These are phyloP conservation scores for Holacanthus passer DNA, from an alignment of 2,113 vertebrate genomes.

Conservation along the genomic window DNA sequence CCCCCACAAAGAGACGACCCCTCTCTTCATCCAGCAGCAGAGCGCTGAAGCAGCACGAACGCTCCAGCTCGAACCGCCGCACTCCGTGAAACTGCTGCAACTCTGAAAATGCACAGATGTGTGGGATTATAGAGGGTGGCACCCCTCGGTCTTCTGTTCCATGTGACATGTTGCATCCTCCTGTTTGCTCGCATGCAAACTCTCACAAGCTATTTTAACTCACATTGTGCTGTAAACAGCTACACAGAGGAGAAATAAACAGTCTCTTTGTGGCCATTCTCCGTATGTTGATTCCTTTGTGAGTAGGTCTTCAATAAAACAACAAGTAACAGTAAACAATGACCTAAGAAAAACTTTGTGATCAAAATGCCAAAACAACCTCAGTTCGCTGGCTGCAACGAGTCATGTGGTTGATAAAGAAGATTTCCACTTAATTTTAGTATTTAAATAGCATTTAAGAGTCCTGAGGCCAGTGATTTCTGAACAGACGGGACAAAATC, in stretches of 20 bases:
- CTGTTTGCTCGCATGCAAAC: background rate
- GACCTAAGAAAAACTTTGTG: background rate
- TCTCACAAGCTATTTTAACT: background rate
- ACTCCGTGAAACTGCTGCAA: constrained; percentile 90
- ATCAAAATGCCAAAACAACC: constrained; percentile 3
- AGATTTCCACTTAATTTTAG: constrained; percentile 15
- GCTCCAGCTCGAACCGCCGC: constrained; percentile 88
- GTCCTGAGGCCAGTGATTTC: constrained; percentile 13
- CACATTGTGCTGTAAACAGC: background rate
- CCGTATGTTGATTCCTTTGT: background rate
- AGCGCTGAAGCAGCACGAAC: constrained; percentile 93
- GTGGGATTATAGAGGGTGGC: background rate
- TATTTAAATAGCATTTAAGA: constrained; percentile 19
- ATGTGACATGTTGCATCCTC: background rate
- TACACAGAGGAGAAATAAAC: background rate
- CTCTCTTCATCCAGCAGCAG: constrained; percentile 95
- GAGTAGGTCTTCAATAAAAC: background rate
- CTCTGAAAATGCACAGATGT: constrained; percentile 80
- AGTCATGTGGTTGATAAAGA: constrained; percentile 33
- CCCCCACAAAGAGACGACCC: constrained; percentile 92
- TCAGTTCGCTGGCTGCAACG: constrained; percentile 11
- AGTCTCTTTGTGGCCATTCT: background rate
- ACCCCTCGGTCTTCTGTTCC: background rate
- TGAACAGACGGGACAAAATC: constrained; percentile 33
- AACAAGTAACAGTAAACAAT: background rate